These are phyloP conservation scores for Sebastes hopkinsi DNA, from an alignment of 2,797 vertebrate genomes.

Conservation along the genomic window DNA sequence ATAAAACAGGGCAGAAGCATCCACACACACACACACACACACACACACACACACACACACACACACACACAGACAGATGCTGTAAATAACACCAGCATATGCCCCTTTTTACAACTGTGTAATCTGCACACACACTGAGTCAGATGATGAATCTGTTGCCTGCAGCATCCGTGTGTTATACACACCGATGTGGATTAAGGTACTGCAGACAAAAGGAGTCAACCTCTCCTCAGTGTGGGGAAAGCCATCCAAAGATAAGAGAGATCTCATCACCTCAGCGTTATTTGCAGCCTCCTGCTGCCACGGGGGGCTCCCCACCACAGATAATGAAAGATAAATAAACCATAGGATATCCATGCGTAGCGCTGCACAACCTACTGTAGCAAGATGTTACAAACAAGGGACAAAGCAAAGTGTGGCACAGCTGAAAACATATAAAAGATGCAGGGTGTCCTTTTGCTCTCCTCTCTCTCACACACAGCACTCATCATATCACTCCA, in stretches of 20 bases:
- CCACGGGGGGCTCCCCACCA: neutral
- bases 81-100: slow-evolving; percentile 50
- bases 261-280: slow-evolving; percentile 35
- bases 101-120: slow-evolving; percentile 13
- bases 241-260: slow-evolving; percentile 43
- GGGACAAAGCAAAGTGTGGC: slow-evolving; percentile 22
- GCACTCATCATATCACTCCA: neutral
- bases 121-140: slow-evolving; percentile 23
- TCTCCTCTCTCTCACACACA: neutral
- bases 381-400: slow-evolving; percentile 16
- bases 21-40: neutral
- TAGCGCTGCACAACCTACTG: slow-evolving; percentile 1
- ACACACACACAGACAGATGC: slow-evolving; percentile 17
- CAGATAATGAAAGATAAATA: slow-evolving; percentile 40
- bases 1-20: slow-evolving; percentile 15
- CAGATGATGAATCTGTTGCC: slow-evolving; percentile 37
- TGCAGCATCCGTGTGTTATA: slow-evolving; percentile 33
- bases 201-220: slow-evolving; percentile 64
- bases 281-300: slow-evolving; percentile 23
- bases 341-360: slow-evolving; percentile 24
- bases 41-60: neutral
- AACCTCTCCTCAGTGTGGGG: slow-evolving; percentile 21
- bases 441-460: slow-evolving; percentile 15
- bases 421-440: slow-evolving; percentile 7
- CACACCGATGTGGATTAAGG: slow-evolving; percentile 54